Evolutionary conservation across 2,888 invertebrate genomes (phyloP).

Genomic region (Sussaba pulchella): DNA sequence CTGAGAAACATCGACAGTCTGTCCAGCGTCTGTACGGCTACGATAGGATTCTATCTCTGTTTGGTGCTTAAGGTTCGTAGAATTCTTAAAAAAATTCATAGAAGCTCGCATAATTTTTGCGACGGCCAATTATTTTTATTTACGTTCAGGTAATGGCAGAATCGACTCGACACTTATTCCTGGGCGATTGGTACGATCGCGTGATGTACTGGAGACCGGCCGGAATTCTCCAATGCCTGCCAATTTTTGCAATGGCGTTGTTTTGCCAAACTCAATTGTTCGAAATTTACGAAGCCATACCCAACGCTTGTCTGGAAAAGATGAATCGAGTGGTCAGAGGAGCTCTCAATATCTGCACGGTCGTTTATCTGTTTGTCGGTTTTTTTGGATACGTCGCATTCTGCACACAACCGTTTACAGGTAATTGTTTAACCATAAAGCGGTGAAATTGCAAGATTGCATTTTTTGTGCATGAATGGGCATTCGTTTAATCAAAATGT

Average conservation of each 20-base stretch:
- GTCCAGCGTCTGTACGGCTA: constrained; percentile 94
- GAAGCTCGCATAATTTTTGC: too few relatives aligned
- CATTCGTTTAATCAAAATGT: too few relatives aligned
- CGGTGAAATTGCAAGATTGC: too few relatives aligned
- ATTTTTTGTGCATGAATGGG: too few relatives aligned
- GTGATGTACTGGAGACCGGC: constrained; percentile 93
- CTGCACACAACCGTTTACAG: constrained; percentile 90
- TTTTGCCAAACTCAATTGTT: constrained; percentile 99
- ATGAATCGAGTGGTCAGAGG: constrained; percentile 95
- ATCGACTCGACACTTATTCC: constrained; percentile 90
- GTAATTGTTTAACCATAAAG: too few relatives aligned
- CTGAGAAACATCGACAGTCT: constrained; percentile 96
- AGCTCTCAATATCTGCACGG: constrained; percentile 96
- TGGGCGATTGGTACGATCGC: constrained; percentile 90
- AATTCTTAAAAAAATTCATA: not conserved
- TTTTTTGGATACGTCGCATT: constrained; percentile 97
- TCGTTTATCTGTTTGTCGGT: constrained; percentile 96
- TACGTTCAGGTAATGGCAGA: constrained; percentile 90
- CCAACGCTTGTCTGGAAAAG: constrained; percentile 94
- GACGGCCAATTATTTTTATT: constrained; percentile 15
- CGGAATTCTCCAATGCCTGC: constrained; percentile 95
- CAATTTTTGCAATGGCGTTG: constrained; percentile 98
- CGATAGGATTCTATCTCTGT: constrained; percentile 96
- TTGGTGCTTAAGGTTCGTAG: constrained; percentile 92
- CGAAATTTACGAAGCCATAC: constrained; percentile 96